These are phyloP conservation scores for Cliona cf. orientalis DNA, from an alignment of 37 sponge, comb jelly and placozoan genomes.

Conservation along the genomic window DNA sequence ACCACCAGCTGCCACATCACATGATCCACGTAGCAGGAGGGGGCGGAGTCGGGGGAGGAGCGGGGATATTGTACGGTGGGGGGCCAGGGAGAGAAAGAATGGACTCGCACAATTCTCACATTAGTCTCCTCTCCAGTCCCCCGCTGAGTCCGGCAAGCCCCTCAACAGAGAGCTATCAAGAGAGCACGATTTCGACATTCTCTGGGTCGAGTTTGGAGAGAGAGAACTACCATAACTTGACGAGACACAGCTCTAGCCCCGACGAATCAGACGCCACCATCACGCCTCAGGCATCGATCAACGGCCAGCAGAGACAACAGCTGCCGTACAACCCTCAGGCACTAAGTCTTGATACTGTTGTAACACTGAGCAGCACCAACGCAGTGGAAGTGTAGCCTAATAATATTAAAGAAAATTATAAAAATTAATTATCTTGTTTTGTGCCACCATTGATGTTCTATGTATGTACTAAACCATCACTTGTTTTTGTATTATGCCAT, in stretches of 20 bases:
- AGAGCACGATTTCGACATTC: neutral
- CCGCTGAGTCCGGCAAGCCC: slow-evolving; percentile 24
- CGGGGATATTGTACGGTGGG: neutral
- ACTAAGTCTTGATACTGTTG: slow-evolving; percentile 15
- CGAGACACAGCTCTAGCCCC: neutral
- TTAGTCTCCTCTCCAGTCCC: slow-evolving; percentile 3
- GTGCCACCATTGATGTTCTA: no score
- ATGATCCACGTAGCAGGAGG: no score
- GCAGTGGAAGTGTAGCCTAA: slow-evolving; percentile 25
- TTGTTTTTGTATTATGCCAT: no score
- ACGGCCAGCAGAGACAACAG: neutral
- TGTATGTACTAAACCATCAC: no score
- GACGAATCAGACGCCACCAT: neutral
- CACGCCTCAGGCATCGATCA: no score
- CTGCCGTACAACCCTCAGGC: slow-evolving; percentile 13
- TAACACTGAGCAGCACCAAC: slow-evolving; percentile 16
- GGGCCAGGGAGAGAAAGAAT: slow-evolving; percentile 13
- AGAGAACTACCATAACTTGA: no score
- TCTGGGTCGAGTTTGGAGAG: slow-evolving; percentile 9
- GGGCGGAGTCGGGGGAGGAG: neutral
- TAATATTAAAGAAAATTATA: no score
- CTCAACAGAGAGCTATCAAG: neutral
- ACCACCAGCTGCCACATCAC: neutral
- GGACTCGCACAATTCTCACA: slow-evolving; percentile 1
- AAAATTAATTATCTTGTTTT: no score